A percentile compares a stretch with the other conserved stretches of the same genome.
These are phyloP conservation scores for Panurus biarmicus DNA, from an alignment of 2,113 vertebrate genomes.

Conservation along the genomic window DNA sequence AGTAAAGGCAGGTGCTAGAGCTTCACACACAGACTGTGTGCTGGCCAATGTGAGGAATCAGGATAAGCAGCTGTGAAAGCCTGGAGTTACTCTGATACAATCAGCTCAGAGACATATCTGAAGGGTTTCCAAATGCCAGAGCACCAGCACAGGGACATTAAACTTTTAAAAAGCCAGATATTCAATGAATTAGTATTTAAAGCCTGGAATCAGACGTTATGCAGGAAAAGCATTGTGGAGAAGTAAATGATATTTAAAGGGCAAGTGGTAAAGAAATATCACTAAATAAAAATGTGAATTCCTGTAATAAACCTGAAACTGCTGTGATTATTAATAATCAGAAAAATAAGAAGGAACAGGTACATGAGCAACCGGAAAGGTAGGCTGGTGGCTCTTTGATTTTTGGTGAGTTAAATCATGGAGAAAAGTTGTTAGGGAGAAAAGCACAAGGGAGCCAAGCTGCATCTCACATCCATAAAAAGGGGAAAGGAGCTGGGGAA, in stretches of 20 bases:
- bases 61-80: not conserved
- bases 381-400: not conserved
- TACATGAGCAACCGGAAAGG: not conserved
- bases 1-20: not conserved
- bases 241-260: slow-evolving; percentile 32
- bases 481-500: not conserved
- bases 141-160: not conserved
- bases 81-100: not conserved
- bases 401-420: not conserved
- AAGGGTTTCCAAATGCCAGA: slow-evolving; percentile 34
- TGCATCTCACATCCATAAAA: not conserved
- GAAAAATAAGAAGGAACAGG: not conserved
- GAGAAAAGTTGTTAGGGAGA: not conserved
- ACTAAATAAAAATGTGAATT: slow-evolving; percentile 1
- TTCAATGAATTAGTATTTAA: slow-evolving; percentile 6
- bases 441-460: not conserved
- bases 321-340: not conserved
- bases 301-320: slow-evolving; percentile 15
- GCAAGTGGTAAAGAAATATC: not conserved
- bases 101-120: not conserved
- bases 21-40: not conserved
- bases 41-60: not conserved
- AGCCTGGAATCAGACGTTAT: not conserved
- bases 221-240: not conserved
- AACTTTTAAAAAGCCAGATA: not conserved